These are phyloP conservation scores for Heliocidaris erythrogramma DNA, from an alignment of 35 echinoderm and acorn worm genomes.

Conservation along the genomic window DNA sequence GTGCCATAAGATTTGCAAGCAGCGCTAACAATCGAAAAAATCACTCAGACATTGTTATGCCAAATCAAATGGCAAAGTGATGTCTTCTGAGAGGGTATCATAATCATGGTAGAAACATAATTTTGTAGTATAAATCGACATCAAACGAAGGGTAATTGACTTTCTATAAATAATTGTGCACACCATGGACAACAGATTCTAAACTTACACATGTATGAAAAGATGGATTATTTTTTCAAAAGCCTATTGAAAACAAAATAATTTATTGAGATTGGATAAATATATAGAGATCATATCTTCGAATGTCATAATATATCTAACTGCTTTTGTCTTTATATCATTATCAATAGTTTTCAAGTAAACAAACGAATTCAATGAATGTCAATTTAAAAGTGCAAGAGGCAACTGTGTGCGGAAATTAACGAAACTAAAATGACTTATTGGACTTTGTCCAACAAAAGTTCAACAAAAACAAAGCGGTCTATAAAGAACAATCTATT, in stretches of 20 bases:
- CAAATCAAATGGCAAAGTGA: too few relatives aligned
- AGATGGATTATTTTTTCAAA: background rate
- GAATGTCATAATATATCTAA: background rate
- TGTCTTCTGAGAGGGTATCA: too few relatives aligned
- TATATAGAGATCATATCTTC: background rate
- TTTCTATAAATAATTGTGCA: too few relatives aligned
- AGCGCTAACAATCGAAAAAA: too few relatives aligned
- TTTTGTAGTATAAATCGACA: too few relatives aligned
- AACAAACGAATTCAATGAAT: background rate
- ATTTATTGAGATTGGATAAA: background rate
- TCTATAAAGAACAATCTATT: background rate
- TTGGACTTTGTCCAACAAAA: slow-evolving; percentile 10
- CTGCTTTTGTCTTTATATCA: background rate
- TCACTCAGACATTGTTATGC: too few relatives aligned
- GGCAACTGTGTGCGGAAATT: background rate
- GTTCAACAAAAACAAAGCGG: background rate
- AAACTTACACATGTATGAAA: too few relatives aligned
- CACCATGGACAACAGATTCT: too few relatives aligned
- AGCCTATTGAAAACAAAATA: background rate
- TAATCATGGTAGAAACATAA: too few relatives aligned
- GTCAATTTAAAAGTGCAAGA: background rate
- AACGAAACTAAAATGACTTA: background rate
- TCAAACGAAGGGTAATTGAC: too few relatives aligned
- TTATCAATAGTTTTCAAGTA: background rate
- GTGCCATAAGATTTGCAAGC: too few relatives aligned